A percentile compares a stretch with the other conserved stretches of the same genome.
Evolutionary conservation across 1,140 invertebrate genomes (phyloP).

Genomic region (Gyrodactylus salaris): DNA sequence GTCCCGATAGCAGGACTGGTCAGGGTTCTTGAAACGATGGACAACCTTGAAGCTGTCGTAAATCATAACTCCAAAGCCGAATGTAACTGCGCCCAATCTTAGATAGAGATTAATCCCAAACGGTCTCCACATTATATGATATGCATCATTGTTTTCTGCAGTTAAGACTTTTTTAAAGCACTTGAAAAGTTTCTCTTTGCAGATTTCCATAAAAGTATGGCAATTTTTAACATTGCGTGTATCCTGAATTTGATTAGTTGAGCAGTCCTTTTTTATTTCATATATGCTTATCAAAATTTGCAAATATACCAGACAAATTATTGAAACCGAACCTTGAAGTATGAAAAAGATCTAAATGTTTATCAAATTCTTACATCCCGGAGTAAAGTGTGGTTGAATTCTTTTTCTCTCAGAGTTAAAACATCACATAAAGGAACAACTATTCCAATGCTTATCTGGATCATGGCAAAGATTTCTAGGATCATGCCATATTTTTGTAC

Average conservation of each 20-base stretch:
- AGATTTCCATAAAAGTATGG: not conserved
- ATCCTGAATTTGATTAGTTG: not conserved
- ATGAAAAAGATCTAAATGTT: not conserved
- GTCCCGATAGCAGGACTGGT: not conserved
- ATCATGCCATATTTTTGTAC: too few relatives aligned
- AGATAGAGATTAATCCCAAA: not conserved
- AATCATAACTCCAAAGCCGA: not conserved
- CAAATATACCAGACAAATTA: not conserved
- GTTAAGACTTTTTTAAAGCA: not conserved
- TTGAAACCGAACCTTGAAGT: not conserved
- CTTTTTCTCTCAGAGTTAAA: not conserved
- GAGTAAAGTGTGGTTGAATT: not conserved
- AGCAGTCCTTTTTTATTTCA: not conserved
- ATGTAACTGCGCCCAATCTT: not conserved
- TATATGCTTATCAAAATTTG: not conserved
- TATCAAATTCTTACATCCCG: not conserved
- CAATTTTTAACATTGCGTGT: not conserved
- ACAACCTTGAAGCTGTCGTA: not conserved
- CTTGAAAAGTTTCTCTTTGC: not conserved
- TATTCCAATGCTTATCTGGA: not conserved
- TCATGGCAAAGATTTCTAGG: not conserved
- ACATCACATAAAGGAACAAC: not conserved
- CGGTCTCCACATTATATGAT: not conserved
- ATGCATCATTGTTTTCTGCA: not conserved
- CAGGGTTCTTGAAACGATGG: not conserved